A percentile compares a stretch with the other conserved stretches of the same genome.
Evolutionary conservation across 2,113 vertebrate genomes (phyloP).

Genomic region (Takifugu bimaculatus): DNA sequence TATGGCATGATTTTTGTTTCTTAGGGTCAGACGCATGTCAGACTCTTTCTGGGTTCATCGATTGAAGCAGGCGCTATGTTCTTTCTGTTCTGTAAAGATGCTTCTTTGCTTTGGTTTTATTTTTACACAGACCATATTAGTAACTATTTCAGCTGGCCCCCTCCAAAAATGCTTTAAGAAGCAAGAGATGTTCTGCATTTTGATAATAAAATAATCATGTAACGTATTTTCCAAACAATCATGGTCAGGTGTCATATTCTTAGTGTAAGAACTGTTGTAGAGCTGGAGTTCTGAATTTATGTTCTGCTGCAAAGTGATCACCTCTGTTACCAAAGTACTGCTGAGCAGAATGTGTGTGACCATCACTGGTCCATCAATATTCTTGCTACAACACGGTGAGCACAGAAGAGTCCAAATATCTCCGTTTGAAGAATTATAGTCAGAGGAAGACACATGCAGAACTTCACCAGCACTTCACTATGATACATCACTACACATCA

Average conservation of each 20-base stretch:
- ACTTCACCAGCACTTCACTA: no score
- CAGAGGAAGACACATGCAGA: no score
- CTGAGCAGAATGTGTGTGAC: no score
- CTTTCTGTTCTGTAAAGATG: slow-evolving; percentile 75
- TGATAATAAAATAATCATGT: slow-evolving; percentile 98
- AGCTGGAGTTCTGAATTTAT: background rate
- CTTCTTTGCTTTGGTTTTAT: slow-evolving; percentile 79
- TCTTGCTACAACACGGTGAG: no score
- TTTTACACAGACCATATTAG: slow-evolving; percentile 83
- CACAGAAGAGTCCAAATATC: no score
- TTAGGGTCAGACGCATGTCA: slow-evolving; percentile 49
- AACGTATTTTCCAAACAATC: slow-evolving; percentile 63
- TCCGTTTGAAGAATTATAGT: no score
- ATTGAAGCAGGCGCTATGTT: slow-evolving; percentile 71
- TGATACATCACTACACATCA: no score
- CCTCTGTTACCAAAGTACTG: no score
- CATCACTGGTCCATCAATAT: no score
- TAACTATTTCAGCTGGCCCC: slow-evolving; percentile 83
- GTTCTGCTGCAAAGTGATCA: no score
- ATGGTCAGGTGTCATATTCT: slow-evolving; percentile 52
- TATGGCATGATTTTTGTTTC: slow-evolving; percentile 69
- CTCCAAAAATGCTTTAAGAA: slow-evolving; percentile 65
- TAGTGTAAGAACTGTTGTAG: slow-evolving; percentile 8
- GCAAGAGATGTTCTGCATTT: slow-evolving; percentile 93
- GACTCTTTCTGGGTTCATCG: slow-evolving; percentile 35